These are phyloP conservation scores for Pyrocoelia pectoralis DNA, from an alignment of 2,888 invertebrate species.

Conservation along the genomic window DNA sequence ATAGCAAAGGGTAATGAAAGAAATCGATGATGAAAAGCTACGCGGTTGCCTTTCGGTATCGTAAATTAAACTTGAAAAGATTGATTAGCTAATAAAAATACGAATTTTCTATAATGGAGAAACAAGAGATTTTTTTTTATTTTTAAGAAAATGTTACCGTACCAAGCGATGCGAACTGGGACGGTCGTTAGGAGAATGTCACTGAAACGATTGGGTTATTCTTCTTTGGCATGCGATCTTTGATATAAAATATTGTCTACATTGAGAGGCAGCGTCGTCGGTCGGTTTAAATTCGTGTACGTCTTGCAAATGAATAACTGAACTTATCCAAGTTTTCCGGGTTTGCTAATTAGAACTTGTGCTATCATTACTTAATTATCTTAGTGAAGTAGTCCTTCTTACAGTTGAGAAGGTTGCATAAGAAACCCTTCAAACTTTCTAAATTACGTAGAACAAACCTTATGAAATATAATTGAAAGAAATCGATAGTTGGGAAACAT, in stretches of 20 bases:
- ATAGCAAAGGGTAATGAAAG: constrained; percentile 50
- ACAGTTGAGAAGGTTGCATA: not conserved
- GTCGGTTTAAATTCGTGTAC: not conserved
- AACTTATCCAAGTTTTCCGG: not conserved
- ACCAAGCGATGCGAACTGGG: constrained; percentile 47
- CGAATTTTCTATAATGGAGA: constrained; percentile 14
- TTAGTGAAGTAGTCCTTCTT: not conserved
- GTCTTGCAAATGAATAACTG: no score
- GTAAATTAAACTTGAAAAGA: constrained; percentile 6
- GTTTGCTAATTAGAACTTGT: constrained; percentile 2
- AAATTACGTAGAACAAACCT: no score
- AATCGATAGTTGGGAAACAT: no score
- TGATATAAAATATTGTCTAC: constrained; percentile 48
- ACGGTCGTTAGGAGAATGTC: constrained; percentile 46
- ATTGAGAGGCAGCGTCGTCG: no score
- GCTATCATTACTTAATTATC: not conserved
- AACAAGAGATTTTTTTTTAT: constrained; percentile 24
- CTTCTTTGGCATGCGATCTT: constrained; percentile 50
- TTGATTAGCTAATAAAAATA: constrained; percentile 23
- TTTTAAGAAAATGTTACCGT: constrained; percentile 37
- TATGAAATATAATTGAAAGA: no score
- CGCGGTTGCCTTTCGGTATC: constrained; percentile 13
- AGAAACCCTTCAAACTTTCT: not conserved
- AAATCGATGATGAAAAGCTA: constrained; percentile 46
- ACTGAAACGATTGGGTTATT: constrained; percentile 48